phyloP scores from a whole-genome alignment of 2,797 vertebrate species.

The Phrynocephalus forsythii region DNA sequence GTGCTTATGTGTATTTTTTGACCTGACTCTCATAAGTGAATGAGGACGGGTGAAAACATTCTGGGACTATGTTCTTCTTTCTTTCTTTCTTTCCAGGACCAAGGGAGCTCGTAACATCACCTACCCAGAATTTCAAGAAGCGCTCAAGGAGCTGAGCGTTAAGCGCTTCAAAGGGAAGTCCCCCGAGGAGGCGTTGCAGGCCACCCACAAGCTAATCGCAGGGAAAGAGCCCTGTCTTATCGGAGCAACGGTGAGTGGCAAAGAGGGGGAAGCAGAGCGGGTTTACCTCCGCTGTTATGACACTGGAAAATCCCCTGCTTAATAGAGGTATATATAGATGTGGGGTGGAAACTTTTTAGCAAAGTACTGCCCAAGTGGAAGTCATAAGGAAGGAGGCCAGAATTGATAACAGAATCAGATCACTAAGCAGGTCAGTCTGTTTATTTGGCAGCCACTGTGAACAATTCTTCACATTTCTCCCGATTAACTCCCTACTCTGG shows the following conservation, averaged over 20 bases:
- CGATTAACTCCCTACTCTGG: not conserved
- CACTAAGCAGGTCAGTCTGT: too few species aligned
- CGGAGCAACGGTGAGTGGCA: slow-evolving; percentile 83
- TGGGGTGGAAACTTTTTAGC: not conserved
- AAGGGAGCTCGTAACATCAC: slow-evolving; percentile 86
- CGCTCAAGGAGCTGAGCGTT: slow-evolving; percentile 82
- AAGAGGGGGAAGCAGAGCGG: not conserved
- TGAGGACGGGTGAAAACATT: not conserved
- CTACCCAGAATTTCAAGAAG: slow-evolving; percentile 86
- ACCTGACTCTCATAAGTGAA: too few species aligned
- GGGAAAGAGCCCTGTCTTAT: slow-evolving; percentile 83
- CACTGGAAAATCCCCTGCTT: not conserved
- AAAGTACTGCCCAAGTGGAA: not conserved
- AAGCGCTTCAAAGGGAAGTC: slow-evolving; percentile 86
- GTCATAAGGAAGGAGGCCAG: too few species aligned
- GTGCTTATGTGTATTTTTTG: not conserved
- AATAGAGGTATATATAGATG: not conserved
- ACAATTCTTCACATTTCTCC: not conserved
- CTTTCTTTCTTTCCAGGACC: slow-evolving; percentile 69
- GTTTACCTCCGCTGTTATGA: too few species aligned
- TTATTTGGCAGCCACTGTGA: not conserved
- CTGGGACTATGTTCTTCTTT: not conserved
- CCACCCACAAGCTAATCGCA: slow-evolving; percentile 80
- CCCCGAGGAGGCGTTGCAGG: slow-evolving; percentile 82
- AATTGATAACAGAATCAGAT: not conserved